A percentile compares a stretch with the other conserved stretches of the same genome.
Evolutionary conservation across 2,797 vertebrate species (phyloP).

Genomic region (Microctenopoma steveboyesi): DNA sequence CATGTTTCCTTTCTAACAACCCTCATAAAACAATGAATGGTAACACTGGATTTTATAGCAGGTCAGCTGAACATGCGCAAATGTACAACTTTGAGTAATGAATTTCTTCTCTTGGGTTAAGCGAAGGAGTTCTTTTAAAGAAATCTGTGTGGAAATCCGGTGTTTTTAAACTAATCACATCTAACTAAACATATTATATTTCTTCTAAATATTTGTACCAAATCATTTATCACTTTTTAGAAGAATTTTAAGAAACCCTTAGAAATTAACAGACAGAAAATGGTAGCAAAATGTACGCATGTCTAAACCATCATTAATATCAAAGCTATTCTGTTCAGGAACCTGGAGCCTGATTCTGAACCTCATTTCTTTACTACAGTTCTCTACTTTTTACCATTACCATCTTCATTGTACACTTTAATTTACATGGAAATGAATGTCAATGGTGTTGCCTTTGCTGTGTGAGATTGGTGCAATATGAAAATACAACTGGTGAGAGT

Average conservation of each 20-base stretch:
- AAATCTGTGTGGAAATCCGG: background rate
- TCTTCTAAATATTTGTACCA: background rate
- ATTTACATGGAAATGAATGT: slow-evolving; percentile 64
- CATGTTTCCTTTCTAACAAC: slow-evolving; percentile 50
- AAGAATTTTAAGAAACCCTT: slow-evolving; percentile 10
- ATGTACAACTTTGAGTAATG: background rate
- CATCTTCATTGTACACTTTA: slow-evolving; percentile 55
- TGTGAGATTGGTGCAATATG: slow-evolving; percentile 38
- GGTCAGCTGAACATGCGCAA: background rate
- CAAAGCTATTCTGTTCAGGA: slow-evolving; percentile 52
- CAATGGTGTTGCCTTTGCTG: slow-evolving; percentile 35
- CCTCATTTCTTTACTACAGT: slow-evolving; percentile 37
- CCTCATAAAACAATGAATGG: slow-evolving; percentile 51
- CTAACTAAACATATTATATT: background rate
- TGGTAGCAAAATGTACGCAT: slow-evolving; percentile 42
- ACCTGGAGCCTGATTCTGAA: slow-evolving; percentile 29
- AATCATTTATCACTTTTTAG: background rate
- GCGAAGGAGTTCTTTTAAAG: background rate
- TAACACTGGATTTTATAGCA: slow-evolving; percentile 24
- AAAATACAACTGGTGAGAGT: slow-evolving; percentile 50
- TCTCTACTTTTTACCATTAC: slow-evolving; percentile 61
- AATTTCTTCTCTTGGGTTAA: background rate
- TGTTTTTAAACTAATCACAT: background rate
- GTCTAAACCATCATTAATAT: slow-evolving; percentile 56
- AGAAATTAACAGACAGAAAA: slow-evolving; percentile 30